These are phyloP conservation scores for Gryllus bimaculatus DNA, from an alignment of 1,140 invertebrate genomes.

Conservation along the genomic window DNA sequence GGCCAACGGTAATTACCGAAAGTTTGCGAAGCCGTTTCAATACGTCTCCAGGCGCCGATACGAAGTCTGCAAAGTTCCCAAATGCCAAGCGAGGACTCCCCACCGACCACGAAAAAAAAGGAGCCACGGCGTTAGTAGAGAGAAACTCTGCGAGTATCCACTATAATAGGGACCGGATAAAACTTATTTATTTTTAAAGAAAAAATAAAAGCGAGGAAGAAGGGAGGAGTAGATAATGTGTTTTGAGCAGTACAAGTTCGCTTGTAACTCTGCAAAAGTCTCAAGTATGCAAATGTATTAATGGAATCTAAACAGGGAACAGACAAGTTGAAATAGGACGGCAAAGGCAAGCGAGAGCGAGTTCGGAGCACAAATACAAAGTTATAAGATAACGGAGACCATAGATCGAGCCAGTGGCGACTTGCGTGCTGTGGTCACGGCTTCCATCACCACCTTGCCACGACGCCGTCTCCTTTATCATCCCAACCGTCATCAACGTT, in stretches of 20 bases:
- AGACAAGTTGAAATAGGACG: background rate
- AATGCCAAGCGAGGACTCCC: background rate
- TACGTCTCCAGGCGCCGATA: background rate
- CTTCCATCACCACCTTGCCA: too few species aligned
- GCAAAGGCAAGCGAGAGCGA: background rate
- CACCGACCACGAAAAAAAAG: background rate
- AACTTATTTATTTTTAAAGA: background rate
- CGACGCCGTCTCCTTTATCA: too few species aligned
- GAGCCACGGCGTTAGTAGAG: background rate
- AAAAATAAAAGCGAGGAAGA: background rate
- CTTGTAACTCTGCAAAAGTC: background rate
- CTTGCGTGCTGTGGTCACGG: background rate
- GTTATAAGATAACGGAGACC: background rate
- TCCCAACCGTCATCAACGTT: too few species aligned
- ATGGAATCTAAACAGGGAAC: constrained; percentile 4
- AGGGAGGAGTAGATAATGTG: background rate
- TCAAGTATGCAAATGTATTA: constrained; percentile 5
- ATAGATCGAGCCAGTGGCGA: background rate
- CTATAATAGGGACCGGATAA: background rate
- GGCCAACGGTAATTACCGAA: too few species aligned
- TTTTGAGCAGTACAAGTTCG: constrained; percentile 1
- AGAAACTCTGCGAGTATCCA: background rate
- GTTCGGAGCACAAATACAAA: background rate
- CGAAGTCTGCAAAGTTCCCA: background rate
- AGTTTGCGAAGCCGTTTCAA: background rate